phyloP scores from a whole-genome alignment of 2,113 vertebrate species.

The Psittacara wagleri region DNA sequence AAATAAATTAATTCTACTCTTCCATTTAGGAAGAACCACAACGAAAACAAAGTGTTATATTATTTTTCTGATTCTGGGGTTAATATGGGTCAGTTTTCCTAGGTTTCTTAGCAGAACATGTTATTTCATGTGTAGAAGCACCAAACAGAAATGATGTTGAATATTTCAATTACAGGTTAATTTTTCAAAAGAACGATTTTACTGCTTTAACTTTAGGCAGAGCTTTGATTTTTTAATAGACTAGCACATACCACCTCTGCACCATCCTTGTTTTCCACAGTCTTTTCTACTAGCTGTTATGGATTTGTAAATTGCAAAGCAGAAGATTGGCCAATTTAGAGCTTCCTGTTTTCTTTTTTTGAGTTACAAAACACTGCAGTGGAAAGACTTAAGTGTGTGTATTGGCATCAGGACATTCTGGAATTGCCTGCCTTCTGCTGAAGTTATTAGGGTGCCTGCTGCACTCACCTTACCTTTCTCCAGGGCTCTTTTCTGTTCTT shows the following conservation, averaged over 20 bases:
- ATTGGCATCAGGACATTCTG: no score
- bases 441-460: not conserved
- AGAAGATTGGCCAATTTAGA: not conserved
- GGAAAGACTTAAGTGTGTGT: not conserved
- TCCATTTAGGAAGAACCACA: not conserved
- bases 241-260: not conserved
- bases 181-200: not conserved
- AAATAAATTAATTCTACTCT: not conserved
- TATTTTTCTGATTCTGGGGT: not conserved
- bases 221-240: not conserved
- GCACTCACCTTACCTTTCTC: not conserved
- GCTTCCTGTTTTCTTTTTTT: not conserved
- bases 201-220: not conserved
- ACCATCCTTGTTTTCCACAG: not conserved
- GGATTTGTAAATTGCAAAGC: not conserved
- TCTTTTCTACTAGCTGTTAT: not conserved
- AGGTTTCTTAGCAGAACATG: not conserved
- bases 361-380: not conserved
- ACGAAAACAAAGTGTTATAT: not conserved
- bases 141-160: not conserved
- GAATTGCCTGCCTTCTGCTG: not conserved
- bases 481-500: not conserved
- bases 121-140: not conserved
- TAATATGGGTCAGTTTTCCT: not conserved
- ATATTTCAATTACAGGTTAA: not conserved